Evolutionary conservation across 2,113 vertebrate species (phyloP).

Genomic region (Callipepla californica): DNA sequence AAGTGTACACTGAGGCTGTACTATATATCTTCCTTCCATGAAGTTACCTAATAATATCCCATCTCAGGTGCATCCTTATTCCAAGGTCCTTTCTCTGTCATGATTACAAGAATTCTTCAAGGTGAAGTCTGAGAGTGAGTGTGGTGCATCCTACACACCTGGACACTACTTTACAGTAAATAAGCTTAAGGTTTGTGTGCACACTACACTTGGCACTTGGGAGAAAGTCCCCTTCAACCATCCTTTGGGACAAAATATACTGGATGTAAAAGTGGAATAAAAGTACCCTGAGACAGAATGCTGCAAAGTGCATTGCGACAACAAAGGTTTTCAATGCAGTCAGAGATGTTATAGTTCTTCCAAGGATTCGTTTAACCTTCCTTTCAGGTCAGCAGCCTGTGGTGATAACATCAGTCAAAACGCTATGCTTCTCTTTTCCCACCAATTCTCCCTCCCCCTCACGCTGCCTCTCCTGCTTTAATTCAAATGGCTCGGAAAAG

Average conservation of each 20-base stretch:
- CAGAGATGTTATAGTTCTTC: not conserved
- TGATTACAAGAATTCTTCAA: not conserved
- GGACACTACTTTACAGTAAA: not conserved
- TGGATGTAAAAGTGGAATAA: not conserved
- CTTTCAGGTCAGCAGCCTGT: not conserved
- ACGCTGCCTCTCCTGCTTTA: not conserved
- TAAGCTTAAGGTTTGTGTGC: not conserved
- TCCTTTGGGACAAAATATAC: not conserved
- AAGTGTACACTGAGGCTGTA: not conserved
- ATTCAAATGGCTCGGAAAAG: not conserved
- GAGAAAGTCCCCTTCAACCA: not conserved
- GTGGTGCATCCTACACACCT: not conserved
- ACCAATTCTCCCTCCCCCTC: not conserved
- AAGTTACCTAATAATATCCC: not conserved
- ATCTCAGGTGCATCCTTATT: not conserved
- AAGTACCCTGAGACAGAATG: not conserved
- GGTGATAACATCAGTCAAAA: not conserved
- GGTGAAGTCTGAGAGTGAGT: not conserved
- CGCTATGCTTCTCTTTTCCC: not conserved
- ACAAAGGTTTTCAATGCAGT: not conserved
- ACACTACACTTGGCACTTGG: fast-evolving
- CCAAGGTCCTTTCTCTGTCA: not conserved
- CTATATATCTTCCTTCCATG: not conserved
- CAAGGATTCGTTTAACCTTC: not conserved
- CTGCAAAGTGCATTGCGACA: not conserved